Base-by-base conservation (phyloP, 2,797 vertebrate genomes). In the Sitta carolinensis region DNA sequence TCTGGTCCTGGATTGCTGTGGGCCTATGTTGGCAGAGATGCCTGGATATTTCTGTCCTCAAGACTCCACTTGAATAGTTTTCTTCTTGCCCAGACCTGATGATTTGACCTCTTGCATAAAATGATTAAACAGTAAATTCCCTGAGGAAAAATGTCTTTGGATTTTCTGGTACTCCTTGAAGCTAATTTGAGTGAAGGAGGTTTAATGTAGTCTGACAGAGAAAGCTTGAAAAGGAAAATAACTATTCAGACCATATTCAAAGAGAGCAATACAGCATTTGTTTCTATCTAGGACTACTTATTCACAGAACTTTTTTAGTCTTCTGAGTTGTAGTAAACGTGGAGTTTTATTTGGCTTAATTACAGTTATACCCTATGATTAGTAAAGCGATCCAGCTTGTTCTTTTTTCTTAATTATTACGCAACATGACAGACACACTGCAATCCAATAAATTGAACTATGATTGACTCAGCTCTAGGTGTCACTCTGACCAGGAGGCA, bases 401-500 rank as follows among this genome's bases (percentile, higher is more conserved):
- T 89, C 78, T 19, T 90, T 89, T 95, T 91, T 77, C 54, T 66
- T 52, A 87, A 83, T 75, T 94, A 85, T 55, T 84, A 81, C 18
- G 64, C 47, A 95, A 67, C 32, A 36, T 5, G 13, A 79, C 45
- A 94, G 68, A 80, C 43, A 89, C 42, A 55, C 19, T 89, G 34
- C 32, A 94, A 48, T 73, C 29, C n/a, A 89, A 83, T 55, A 88
- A 89, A 85, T 3, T 87, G 76, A 91, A 86, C 59, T 79, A 57
- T 67, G 67, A 92, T 67, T 94, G 74, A 90, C 92, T 93, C 70
- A 87, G 38, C 40, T 89, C 23, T 63, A 83, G 69, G 32, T 86
- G 87, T 54, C 82, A 81, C 69, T 89, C 75, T 72, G 85, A 94
- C 83, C 76, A 91, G 62, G 51, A 91, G 69, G 29, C 84, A 95